Percentiles rank a stretch among this genome's conserved stretches.
These are phyloP conservation scores for Sanderia malayensis DNA, from an alignment of 30 jellyfish, hydroid and myxozoan genomes.

Conservation along the genomic window DNA sequence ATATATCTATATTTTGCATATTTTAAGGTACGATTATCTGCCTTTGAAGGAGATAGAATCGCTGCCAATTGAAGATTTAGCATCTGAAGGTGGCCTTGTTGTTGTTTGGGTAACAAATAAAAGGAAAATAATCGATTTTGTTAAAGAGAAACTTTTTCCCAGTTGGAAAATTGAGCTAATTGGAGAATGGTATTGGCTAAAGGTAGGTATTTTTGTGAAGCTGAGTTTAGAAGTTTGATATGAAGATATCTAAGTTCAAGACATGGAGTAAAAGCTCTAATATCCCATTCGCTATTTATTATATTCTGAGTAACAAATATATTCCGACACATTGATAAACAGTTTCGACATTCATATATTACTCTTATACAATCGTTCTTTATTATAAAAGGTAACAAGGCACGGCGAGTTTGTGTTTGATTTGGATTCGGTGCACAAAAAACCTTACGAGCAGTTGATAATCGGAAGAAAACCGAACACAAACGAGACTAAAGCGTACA, in stretches of 20 bases:
- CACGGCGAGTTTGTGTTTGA: slow-evolving; percentile 71
- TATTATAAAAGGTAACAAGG: slow-evolving; percentile 74
- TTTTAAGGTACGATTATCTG: slow-evolving; percentile 49
- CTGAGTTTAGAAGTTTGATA: no score
- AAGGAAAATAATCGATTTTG: slow-evolving; percentile 58
- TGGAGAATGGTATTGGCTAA: slow-evolving; percentile 92
- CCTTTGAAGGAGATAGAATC: slow-evolving; percentile 50
- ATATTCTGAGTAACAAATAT: no score
- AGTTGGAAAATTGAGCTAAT: slow-evolving; percentile 57
- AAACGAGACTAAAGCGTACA: background rate
- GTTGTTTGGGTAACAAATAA: slow-evolving; percentile 88
- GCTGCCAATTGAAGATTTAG: slow-evolving; percentile 54
- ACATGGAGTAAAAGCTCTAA: no score
- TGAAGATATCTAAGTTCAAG: no score
- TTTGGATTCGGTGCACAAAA: slow-evolving; percentile 71
- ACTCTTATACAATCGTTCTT: no score
- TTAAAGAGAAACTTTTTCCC: slow-evolving; percentile 58
- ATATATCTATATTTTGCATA: background rate
- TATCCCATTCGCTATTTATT: no score
- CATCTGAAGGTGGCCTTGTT: slow-evolving; percentile 36
- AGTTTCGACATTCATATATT: no score
- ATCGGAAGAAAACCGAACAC: slow-evolving; percentile 44
- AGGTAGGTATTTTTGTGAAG: slow-evolving; percentile 55
- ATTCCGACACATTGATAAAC: no score
- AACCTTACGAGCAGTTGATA: slow-evolving; percentile 78